A percentile compares a stretch with the other conserved stretches of the same genome.
phyloP scores from a whole-genome alignment of 2,797 vertebrate species.

The Brachyrhaphis roseni region DNA sequence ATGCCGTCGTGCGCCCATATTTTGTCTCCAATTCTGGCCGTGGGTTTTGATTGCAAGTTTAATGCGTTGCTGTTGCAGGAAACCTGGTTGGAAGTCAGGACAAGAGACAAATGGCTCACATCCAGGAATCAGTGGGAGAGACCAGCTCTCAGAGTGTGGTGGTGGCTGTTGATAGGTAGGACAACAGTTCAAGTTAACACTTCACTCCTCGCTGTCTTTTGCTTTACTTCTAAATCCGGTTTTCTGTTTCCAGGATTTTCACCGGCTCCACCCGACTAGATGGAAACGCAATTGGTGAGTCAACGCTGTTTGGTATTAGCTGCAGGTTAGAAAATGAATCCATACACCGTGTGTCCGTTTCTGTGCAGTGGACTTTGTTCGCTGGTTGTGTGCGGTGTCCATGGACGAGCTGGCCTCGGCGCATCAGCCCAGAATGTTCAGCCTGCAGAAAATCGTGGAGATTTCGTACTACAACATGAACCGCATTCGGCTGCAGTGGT shows the following conservation, averaged over 20 bases:
- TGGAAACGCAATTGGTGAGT: constrained; percentile 96
- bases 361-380: constrained; percentile 95
- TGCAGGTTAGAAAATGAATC: neutral
- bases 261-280: constrained; percentile 97
- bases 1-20: neutral
- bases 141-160: constrained; percentile 99
- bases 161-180: constrained; percentile 98
- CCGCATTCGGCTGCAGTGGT: constrained; percentile 98
- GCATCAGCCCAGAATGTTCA: constrained; percentile 99
- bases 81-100: constrained; percentile 92
- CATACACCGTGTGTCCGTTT: neutral
- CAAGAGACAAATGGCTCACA: constrained; percentile 95
- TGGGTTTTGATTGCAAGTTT: constrained; percentile 3
- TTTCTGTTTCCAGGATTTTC: constrained; percentile 87
- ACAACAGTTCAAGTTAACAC: constrained; percentile 34
- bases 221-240: neutral
- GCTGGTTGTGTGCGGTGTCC: constrained; percentile 98
- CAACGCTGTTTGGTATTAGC: constrained; percentile 4
- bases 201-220: neutral
- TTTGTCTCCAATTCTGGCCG: neutral
- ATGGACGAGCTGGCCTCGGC: constrained; percentile 98
- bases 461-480: constrained; percentile 99
- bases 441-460: constrained; percentile 98
- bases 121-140: constrained; percentile 98
- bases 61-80: constrained; percentile 76